These are phyloP conservation scores for Pardosa pseudoannulata DNA, from an alignment of 2,888 invertebrate species.

Conservation along the genomic window DNA sequence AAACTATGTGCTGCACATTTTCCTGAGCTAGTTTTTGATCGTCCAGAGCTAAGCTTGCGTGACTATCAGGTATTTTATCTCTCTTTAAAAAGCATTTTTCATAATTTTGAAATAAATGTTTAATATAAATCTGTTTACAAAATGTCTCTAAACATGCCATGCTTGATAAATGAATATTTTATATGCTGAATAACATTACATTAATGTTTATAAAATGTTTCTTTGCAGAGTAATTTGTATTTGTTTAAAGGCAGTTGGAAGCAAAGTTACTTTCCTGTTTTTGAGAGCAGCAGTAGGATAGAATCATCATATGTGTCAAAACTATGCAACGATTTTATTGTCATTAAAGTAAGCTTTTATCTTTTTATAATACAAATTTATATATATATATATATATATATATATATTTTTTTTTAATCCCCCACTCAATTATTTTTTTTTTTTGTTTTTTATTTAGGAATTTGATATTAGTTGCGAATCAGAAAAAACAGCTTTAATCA, in stretches of 20 bases:
- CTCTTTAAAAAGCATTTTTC: too few species aligned
- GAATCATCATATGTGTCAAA: constrained; percentile 30
- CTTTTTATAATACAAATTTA: too few species aligned
- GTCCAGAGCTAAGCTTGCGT: constrained; percentile 31
- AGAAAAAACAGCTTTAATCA: constrained; percentile 12
- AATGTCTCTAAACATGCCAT: too few species aligned
- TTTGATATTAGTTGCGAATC: constrained; percentile 8
- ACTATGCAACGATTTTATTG: constrained; percentile 33
- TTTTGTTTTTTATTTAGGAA: constrained; percentile 25
- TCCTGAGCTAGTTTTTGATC: constrained; percentile 40
- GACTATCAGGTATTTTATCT: constrained; percentile 27
- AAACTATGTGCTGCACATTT: constrained; percentile 20
- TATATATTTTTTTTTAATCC: too few species aligned
- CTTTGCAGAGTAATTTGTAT: constrained; percentile 27
- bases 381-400: too few species aligned
- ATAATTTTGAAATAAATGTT: too few species aligned
- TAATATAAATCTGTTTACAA: too few species aligned
- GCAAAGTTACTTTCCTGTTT: constrained; percentile 24
- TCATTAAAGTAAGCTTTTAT: constrained; percentile 40
- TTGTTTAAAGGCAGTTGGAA: constrained; percentile 46
- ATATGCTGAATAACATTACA: too few species aligned
- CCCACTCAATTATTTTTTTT: too few species aligned
- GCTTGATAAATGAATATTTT: too few species aligned
- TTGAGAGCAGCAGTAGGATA: neutral
- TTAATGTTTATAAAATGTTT: too few species aligned